Evolutionary conservation across 2,888 invertebrate species (phyloP).

Genomic region (Alentia gelatinosa): DNA sequence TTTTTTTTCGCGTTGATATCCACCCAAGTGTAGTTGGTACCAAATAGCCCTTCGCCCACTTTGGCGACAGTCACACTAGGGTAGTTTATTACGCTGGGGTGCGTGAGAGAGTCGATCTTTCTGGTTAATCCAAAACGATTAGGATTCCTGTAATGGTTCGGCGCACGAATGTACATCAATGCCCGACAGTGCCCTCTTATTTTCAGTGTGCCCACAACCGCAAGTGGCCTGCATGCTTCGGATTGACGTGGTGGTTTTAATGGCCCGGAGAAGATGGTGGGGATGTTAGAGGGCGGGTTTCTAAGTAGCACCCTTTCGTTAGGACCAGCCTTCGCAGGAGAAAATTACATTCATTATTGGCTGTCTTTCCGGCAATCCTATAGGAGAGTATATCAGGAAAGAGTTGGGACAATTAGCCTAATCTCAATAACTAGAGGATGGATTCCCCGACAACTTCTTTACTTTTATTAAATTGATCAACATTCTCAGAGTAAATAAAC

Average conservation of each 20-base stretch:
- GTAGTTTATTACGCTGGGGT: not conserved
- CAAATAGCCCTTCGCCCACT: not conserved
- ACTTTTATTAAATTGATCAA: too few relatives aligned
- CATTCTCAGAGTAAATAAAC: too few relatives aligned
- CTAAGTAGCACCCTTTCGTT: not conserved
- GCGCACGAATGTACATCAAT: not conserved
- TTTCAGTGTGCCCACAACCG: not conserved
- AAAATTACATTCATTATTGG: not conserved
- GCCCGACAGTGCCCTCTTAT: not conserved
- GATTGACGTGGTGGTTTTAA: too few relatives aligned
- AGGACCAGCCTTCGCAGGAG: not conserved
- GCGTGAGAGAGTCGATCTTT: not conserved
- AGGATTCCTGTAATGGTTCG: not conserved
- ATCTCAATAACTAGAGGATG: too few relatives aligned
- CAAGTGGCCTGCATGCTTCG: not conserved
- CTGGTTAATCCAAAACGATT: not conserved
- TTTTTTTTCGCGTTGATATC: too few relatives aligned
- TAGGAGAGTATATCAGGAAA: too few relatives aligned
- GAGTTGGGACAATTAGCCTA: too few relatives aligned
- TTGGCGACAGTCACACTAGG: not conserved
- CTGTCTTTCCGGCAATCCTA: not conserved
- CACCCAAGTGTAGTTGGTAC: too few relatives aligned
- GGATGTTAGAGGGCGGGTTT: not conserved
- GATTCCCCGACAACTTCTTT: too few relatives aligned
- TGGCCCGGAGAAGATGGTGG: not conserved